Percentiles rank a stretch among this genome's conserved stretches.
These are phyloP conservation scores for Cynocephalus volans DNA, from an alignment of 2,113 vertebrate species.

Conservation along the genomic window DNA sequence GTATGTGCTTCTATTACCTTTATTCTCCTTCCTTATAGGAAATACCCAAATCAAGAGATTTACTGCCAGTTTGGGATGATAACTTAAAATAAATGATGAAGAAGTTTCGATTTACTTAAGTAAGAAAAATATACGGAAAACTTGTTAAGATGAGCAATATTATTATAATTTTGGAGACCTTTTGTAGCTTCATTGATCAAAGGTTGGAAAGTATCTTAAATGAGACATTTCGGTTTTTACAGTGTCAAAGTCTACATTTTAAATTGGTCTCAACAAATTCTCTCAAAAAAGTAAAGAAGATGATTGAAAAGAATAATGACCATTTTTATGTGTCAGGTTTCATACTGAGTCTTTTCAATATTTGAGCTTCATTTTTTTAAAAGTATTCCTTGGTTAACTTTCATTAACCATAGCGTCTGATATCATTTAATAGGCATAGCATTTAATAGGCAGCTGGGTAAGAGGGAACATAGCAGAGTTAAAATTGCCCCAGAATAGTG, in stretches of 20 bases:
- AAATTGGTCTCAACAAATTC: constrained; percentile 37
- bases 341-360: constrained; percentile 62
- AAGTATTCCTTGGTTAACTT: constrained; percentile 71
- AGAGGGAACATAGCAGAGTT: background rate
- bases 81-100: constrained; percentile 41
- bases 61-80: background rate
- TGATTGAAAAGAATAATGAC: constrained; percentile 65
- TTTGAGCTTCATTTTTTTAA: constrained; percentile 3
- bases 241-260: constrained; percentile 27
- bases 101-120: background rate
- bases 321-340: constrained; percentile 44
- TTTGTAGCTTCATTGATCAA: constrained; percentile 19
- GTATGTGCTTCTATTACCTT: background rate
- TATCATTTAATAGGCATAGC: constrained; percentile 35
- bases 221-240: background rate
- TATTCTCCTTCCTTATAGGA: background rate
- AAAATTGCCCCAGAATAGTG: constrained; percentile 29
- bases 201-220: background rate
- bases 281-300: constrained; percentile 44
- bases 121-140: background rate
- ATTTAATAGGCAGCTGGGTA: background rate
- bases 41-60: background rate
- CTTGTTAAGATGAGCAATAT: background rate
- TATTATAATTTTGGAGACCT: background rate
- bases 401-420: constrained; percentile 66